These are phyloP conservation scores for Diplodus sargus DNA, from an alignment of 2,797 vertebrate genomes.

Conservation along the genomic window DNA sequence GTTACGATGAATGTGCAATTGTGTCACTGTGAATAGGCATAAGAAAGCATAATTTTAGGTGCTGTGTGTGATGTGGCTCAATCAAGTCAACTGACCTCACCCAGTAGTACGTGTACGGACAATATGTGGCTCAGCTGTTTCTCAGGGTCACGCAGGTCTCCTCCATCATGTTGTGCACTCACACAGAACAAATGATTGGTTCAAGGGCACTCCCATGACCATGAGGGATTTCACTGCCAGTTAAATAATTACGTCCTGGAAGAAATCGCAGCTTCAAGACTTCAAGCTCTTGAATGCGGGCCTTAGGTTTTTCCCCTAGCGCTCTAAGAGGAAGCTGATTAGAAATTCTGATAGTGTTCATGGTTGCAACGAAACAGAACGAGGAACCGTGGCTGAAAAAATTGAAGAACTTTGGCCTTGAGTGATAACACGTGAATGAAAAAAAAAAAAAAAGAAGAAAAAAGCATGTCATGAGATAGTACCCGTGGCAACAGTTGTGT, in stretches of 20 bases:
- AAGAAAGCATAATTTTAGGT: background rate
- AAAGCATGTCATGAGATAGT: background rate
- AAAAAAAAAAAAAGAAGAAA: background rate
- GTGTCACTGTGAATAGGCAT: constrained; percentile 20
- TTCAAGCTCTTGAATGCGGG: background rate
- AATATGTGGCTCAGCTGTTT: constrained; percentile 17
- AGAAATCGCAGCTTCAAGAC: background rate
- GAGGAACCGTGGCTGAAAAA: background rate
- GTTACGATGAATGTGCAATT: constrained; percentile 36
- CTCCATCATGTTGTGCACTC: background rate
- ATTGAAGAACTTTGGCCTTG: rapidly evolving
- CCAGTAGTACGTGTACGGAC: background rate
- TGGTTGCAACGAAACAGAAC: background rate
- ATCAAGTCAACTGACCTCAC: constrained; percentile 8
- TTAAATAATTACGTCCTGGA: constrained; percentile 27
- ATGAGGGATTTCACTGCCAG: constrained; percentile 18
- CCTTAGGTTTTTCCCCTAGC: constrained; percentile 1
- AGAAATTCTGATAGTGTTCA: background rate
- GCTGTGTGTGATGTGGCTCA: background rate
- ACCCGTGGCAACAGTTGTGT: constrained; percentile 1
- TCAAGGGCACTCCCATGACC: constrained; percentile 31
- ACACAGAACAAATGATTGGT: constrained; percentile 3
- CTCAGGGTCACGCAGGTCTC: background rate
- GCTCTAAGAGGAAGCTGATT: constrained; percentile 17
- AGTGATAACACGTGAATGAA: background rate